Percentiles rank a stretch among this genome's conserved stretches.
phyloP scores from a whole-genome alignment of 2,113 vertebrate genomes.

The Myrmecophaga tridactyla region DNA sequence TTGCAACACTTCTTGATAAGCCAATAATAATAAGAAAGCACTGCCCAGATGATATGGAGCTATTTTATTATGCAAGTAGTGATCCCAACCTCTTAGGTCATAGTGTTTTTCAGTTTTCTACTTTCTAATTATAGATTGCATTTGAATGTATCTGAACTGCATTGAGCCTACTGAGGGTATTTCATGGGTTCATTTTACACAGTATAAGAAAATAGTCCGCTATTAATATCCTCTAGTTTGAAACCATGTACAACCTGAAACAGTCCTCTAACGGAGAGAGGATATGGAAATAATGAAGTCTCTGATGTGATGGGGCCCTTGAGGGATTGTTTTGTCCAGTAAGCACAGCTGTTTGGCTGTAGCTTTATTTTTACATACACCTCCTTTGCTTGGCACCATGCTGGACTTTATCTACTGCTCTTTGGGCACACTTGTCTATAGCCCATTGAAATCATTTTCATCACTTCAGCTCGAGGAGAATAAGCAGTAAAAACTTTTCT shows the following conservation, averaged over 20 bases:
- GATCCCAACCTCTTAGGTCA: background rate
- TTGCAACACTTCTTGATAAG: slow-evolving; percentile 22
- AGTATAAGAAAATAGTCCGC: background rate
- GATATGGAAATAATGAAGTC: background rate
- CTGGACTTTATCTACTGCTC: background rate
- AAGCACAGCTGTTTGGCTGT: background rate
- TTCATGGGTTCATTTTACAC: background rate
- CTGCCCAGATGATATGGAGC: background rate
- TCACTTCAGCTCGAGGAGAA: background rate
- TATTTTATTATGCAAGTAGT: background rate
- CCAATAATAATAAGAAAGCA: slow-evolving; percentile 2
- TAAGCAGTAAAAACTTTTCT: background rate
- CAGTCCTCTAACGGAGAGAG: background rate
- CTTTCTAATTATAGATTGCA: slow-evolving; percentile 27
- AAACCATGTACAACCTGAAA: background rate
- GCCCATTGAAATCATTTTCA: background rate
- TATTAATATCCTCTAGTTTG: background rate
- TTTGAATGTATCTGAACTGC: background rate
- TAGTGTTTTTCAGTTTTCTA: background rate
- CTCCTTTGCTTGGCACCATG: background rate
- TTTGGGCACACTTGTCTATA: background rate
- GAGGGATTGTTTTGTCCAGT: background rate
- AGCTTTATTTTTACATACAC: background rate
- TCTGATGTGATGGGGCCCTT: background rate
- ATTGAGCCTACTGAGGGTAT: background rate